Base-by-base conservation (phyloP, 2,113 vertebrate species). In the Holacanthus passer region DNA sequence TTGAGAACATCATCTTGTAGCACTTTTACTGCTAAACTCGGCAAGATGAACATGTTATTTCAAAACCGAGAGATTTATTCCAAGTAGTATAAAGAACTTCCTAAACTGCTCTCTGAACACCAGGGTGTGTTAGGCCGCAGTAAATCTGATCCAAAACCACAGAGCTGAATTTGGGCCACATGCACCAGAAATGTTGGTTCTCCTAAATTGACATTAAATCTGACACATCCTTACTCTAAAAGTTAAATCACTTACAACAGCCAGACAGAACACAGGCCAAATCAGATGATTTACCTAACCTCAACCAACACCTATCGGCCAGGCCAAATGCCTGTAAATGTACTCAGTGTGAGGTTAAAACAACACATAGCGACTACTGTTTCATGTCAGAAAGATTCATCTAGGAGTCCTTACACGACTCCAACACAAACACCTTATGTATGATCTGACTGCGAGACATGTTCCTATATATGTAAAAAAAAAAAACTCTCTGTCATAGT, bases 111-210 rank as follows among this genome's bases (percentile, higher is more conserved):
- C 80, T 52, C 70, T 47, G 58, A 79, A 62, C 88, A 82, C 80
- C 59, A 41, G 87, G 87, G 87, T 80, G 83, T 89, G 82, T 82
- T 79, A 67, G 70, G 81, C 86, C 77, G 37, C 79, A 84, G 79
- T 73, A 85, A 83, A 89, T 63, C 81, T 70, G 77, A 70, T 88
- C 88, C 89, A 83, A 91, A 92, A 87, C 91, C 90, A 79, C 87
- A 84, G 64, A 50, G 65, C 77, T 84, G 85, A 84, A 75, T 88
- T 80, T 85, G 50, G 74, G 83, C 87, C 77, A 73, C 72, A 64
- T 73, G 77, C 77, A 79, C 60, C 62, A 88, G 79, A 89, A 88
- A 85, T 74, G 62, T 81, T 90, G 71, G 62, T 87, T 87, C 76
- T 81, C 79, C 75, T 87, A 86, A 91, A 88, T 65, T 89, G 86